Conservation (phyloP, 2,797 vertebrate species). For the Carapus acus region DNA sequence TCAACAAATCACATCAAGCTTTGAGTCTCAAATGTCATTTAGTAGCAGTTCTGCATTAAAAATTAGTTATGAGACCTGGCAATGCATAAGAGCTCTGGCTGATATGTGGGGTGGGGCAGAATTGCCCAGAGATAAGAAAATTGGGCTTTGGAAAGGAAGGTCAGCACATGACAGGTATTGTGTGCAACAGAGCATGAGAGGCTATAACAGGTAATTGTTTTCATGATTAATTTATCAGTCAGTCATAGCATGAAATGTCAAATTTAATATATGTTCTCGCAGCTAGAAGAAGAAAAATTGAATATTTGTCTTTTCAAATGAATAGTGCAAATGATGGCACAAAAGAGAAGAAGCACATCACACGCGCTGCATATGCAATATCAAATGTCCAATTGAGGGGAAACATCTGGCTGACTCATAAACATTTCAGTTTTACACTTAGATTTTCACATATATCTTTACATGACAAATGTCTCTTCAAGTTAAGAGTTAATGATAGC, state of each 20-base stretch:
- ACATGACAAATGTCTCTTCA: too few species aligned
- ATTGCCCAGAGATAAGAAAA: constrained; percentile 18
- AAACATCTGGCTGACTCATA: too few species aligned
- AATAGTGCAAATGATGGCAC: too few species aligned
- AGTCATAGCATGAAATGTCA: neutral
- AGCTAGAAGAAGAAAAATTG: too few species aligned
- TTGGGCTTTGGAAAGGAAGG: constrained; percentile 25
- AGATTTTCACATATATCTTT: too few species aligned
- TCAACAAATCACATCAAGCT: constrained; percentile 27
- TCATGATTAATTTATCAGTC: constrained; percentile 8
- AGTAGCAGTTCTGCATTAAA: constrained; percentile 21
- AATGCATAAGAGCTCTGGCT: constrained; percentile 17
- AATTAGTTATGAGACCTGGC: constrained; percentile 36
- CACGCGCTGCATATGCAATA: too few species aligned
- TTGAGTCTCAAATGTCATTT: constrained; percentile 45
- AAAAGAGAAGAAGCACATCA: too few species aligned
- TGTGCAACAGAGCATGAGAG: too few species aligned
- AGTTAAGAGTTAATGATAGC: too few species aligned
- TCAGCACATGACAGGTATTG: constrained; percentile 10
- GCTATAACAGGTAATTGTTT: neutral
- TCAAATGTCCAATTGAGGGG: too few species aligned
- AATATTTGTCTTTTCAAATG: too few species aligned
- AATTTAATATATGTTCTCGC: neutral
- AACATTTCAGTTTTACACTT: too few species aligned
- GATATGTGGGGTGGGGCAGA: constrained; percentile 1